Evolutionary conservation across 2,797 vertebrate genomes (phyloP), one percentile per base, ranked within the genome.

Genomic region (Neosalanx taihuensis): DNA sequence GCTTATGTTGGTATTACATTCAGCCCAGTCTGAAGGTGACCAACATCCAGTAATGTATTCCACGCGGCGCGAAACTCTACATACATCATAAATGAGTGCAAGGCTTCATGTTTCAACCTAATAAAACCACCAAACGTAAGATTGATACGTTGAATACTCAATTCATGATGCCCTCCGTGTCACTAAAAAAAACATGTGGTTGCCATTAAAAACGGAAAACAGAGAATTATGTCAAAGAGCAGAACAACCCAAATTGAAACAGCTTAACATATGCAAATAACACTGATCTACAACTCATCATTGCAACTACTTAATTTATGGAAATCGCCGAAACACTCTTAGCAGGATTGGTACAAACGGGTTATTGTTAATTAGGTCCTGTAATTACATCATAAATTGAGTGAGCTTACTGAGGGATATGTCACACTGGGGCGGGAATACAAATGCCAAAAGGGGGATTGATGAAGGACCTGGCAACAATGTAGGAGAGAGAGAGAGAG

Each of bases 361-460:
- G 79, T 91, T 84, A 87, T 80, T 87, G 88, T 91, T 89, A 84
- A 90, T 90, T 88, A 89, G 84, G 79, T 75, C 74, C 80, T 77
- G 81, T 88, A 90, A 92, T 90, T 87, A 90, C 84, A 89, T 90
- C 87, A 88, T 89, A 88, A 86, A 89, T 88, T 87, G 79, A 85
- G 77, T 85, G 87, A 88, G 80, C 83, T 86, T 84, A 86, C 78
- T 84, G 80, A 86, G 79, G 68, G 82, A 81, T 80, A 78, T 76
- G 79, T 83, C 85, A 85, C 79, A n/a, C 70, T 53, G 72, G 80
- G 80, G 81, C 83, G 86, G 77, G 78, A 80, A 77, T 74, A 86
- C 78, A 77, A 78, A 85, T 81, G 46, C 73, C 72, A 69, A 60
- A 60, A 46, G 69, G 18, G 77, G 76, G 57, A 76, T 73, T 81